Evolutionary conservation across 2,797 vertebrate species (phyloP), one percentile per base, ranked within the genome.

Genomic region (Sarcophilus harrisii): DNA sequence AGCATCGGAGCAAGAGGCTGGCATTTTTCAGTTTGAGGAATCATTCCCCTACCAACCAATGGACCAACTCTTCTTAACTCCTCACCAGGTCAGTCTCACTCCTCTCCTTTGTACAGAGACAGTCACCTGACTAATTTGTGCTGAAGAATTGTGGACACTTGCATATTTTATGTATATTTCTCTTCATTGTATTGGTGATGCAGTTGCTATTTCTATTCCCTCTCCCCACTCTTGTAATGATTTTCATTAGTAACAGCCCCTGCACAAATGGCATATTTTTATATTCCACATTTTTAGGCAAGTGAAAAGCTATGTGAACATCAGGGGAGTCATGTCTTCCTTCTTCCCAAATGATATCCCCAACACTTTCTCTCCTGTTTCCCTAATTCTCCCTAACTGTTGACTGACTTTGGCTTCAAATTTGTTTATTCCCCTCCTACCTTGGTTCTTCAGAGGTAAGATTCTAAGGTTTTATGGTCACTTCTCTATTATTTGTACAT

Each of bases 1-100:
- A 92, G 32, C 93, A 90, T 62, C 4, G 1, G 90, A 94, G 81
- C 0, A 95, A 57, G 92, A 95, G 96, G 93, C 73, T 55, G 92
- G 93, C 58, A 57, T 58, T 81, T 97, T 92, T 29, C 58, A 62
- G 90, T 91, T 94, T 49, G 81, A 93, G 81, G 30, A 93, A 60
- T 59, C 14, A 52, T 49, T 93, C 95, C 89, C 92, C 28, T 58
- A 93, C 62, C 57, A 60, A 96, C 93, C 91, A 16, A 73, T 94
- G 73, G 52, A 57, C 91, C 94, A 87, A 45, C 27, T 92, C 89
- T 93, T 59, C 87, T 94, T 52, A 89, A n/a, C 90, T 57, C 90
- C 90, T 97, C 28, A 92, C 81, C 92, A 27, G 57, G 93, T 3
- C 32, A 21, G 55, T n/a, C 57, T 91, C 95, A 94, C 60, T 30